Conservation (phyloP, 2,113 vertebrate species). For the Atrichornis clamosus region DNA sequence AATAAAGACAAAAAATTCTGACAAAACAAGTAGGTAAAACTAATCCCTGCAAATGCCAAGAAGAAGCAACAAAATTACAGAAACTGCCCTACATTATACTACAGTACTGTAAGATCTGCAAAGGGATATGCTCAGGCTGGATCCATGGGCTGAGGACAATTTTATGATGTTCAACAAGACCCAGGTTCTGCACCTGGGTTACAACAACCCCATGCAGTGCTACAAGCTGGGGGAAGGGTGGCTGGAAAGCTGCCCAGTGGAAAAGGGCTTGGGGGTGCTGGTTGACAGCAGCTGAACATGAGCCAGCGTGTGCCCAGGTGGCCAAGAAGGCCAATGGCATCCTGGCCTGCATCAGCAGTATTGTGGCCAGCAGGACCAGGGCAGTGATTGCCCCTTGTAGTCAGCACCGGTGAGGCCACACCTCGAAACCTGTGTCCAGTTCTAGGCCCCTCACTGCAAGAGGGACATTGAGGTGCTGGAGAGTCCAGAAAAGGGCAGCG, state of each 20-base stretch:
- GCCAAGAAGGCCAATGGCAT: background rate
- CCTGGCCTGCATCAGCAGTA: background rate
- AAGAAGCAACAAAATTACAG: background rate
- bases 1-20: background rate
- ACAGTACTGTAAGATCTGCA: background rate
- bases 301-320: background rate
- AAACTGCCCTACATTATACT: background rate
- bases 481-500: background rate
- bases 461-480: background rate
- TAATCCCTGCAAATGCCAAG: background rate
- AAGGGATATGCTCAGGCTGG: background rate
- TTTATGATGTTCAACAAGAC: background rate
- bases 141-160: background rate
- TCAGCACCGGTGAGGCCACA: background rate
- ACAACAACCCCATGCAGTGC: background rate
- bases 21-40: background rate
- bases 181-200: background rate
- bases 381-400: background rate
- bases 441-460: background rate
- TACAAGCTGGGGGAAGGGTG: background rate
- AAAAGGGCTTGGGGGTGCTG: background rate
- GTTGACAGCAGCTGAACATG: background rate
- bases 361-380: background rate
- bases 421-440: accelerated
- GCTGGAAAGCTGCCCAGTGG: background rate